Conservation (phyloP, 2,888 invertebrate genomes). For the Philonicus albiceps region DNA sequence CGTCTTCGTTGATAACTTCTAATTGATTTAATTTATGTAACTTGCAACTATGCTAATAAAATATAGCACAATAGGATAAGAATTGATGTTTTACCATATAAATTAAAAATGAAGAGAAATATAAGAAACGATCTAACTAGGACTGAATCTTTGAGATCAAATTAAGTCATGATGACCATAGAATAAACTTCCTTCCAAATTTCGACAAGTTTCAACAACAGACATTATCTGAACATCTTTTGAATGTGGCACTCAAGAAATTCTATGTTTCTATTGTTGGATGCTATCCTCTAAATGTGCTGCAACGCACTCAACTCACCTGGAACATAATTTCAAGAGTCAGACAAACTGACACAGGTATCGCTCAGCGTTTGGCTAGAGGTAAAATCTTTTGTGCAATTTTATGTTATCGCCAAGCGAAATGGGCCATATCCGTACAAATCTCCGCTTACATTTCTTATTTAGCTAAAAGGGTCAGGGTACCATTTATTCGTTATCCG, state of each 20-base stretch:
- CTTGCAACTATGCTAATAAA: too few relatives aligned
- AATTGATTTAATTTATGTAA: too few relatives aligned
- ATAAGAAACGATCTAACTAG: too few relatives aligned
- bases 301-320: not conserved
- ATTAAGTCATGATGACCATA: too few relatives aligned
- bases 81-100: too few relatives aligned
- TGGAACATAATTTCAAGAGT: not conserved
- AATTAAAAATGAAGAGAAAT: too few relatives aligned
- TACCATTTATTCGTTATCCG: not conserved
- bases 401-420: not conserved
- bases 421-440: not conserved
- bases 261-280: not conserved
- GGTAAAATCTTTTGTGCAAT: not conserved
- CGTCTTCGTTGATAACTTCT: too few relatives aligned
- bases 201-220: not conserved
- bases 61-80: too few relatives aligned
- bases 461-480: constrained; percentile 6
- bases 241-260: not conserved
- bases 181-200: not conserved
- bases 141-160: too few relatives aligned
- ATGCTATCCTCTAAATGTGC: not conserved
- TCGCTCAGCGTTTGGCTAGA: not conserved
- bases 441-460: not conserved
- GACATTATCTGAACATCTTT: not conserved
- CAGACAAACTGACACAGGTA: not conserved